Base-by-base conservation (phyloP, 2,888 invertebrate genomes). In the Rotaria macrura region DNA sequence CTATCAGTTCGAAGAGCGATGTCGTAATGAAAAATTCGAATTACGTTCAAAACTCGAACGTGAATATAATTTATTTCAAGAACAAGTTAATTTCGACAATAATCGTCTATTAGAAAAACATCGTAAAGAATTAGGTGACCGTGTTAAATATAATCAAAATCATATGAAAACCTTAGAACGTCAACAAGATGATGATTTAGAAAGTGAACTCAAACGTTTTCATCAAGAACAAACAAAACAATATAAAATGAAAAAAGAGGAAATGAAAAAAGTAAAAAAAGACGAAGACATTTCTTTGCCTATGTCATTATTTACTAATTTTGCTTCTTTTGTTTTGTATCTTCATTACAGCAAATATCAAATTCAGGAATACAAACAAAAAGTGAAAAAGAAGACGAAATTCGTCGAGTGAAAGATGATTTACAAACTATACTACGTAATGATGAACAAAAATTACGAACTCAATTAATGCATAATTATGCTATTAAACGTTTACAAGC, bases 71-170 rank as follows among this genome's bases (percentile, higher is more conserved):
- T 3, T 25, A 34, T 52, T 49, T 84, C 84, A 54, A 79, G 79
- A 79, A 79, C 43, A 79, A 52, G n/a, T 49, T n/a, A 43, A 12
- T 38, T 10, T 23, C 20, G 84, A 84, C 17, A 49, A 52, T 17
- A 54, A 49, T 52, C 49, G 54, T 52, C 20, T 84, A 52, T 49
- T 84, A 38, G 84, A 84, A 84, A 84, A 84, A 38, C 84, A 84
- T 34, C 84, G 84, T 43, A 84, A 84, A 84, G 84, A 84, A 84
- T 38, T 34, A 52, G 54, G n/a, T 25, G 84, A 84, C 25, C 23
- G 84, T 23, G 84, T 84, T n/a, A 79, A 79, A 79, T 43, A 79
- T n/a, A 79, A 79, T 79, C 79, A 79, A 43, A 43, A 43, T 43
- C 43, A 79, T 43, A 20, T 79, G 12, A 40, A 43, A 79, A 79